Conservation (phyloP, 2,113 vertebrate species). For the Copsychus sechellarum region DNA sequence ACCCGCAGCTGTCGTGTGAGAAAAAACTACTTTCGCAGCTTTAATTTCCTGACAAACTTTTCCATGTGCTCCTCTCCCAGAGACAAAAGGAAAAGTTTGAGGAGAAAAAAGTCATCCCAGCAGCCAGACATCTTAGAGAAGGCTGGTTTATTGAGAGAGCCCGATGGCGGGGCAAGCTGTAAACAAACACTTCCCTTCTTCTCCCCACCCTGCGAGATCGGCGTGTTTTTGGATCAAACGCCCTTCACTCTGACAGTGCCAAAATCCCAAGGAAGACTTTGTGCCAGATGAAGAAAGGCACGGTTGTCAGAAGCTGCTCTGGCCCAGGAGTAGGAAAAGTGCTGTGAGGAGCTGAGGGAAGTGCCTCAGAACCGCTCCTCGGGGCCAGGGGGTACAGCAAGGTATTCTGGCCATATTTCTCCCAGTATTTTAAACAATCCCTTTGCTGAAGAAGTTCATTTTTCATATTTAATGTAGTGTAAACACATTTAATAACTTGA, state of each 20-base stretch:
- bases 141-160: background rate
- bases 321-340: background rate
- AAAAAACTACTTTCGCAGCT: constrained; percentile 1
- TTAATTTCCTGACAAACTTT: constrained; percentile 28
- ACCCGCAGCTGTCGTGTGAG: background rate
- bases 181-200: constrained; percentile 55
- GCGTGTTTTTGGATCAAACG: background rate
- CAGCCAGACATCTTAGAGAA: background rate
- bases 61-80: background rate
- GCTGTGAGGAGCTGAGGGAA: background rate
- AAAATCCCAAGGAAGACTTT: constrained; percentile 37
- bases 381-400: background rate
- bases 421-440: constrained; percentile 35
- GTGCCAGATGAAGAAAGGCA: constrained; percentile 48
- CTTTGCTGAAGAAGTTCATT: constrained; percentile 19
- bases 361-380: fast-evolving
- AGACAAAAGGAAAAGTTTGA: background rate
- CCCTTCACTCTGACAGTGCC: background rate
- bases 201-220: background rate
- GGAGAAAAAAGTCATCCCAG: background rate
- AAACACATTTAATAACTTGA: constrained; percentile 62
- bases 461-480: constrained; percentile 68
- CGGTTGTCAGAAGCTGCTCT: background rate
- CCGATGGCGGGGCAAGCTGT: background rate
- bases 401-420: background rate